Conservation (phyloP, 2,888 invertebrate species). For the Eristalinus sepulchralis region DNA sequence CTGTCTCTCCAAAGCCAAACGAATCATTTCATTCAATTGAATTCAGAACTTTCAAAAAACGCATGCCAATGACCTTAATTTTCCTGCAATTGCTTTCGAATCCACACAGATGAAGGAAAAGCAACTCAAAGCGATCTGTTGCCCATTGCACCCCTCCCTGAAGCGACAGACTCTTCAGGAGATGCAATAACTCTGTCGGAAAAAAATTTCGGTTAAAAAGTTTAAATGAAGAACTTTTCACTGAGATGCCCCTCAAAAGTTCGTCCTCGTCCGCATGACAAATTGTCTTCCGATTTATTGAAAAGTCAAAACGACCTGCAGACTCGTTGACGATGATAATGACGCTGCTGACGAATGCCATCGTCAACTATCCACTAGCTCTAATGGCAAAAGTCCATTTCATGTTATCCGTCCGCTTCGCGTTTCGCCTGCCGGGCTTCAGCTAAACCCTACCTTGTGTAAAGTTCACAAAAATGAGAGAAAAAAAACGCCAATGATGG, state of each 20-base stretch:
- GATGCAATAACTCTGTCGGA: neutral
- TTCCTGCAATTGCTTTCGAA: neutral
- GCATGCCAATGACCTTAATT: neutral
- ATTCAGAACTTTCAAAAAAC: neutral
- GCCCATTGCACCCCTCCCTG: neutral
- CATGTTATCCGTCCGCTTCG: constrained; percentile 49
- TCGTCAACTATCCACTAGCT: constrained; percentile 52
- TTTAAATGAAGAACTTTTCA: constrained; percentile 22
- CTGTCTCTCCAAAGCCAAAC: neutral
- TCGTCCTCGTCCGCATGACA: constrained; percentile 35
- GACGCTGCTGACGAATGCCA: constrained; percentile 53
- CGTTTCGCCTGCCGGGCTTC: neutral
- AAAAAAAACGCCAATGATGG: neutral
- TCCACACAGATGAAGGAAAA: neutral
- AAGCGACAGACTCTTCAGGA: neutral
- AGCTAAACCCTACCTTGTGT: neutral
- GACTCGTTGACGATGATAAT: constrained; percentile 44
- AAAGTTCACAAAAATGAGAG: neutral
- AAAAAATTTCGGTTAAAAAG: constrained; percentile 5
- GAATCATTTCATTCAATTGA: neutral
- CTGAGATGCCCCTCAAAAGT: neutral
- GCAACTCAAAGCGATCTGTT: neutral
- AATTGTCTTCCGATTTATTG: constrained; percentile 55
- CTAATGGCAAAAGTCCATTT: constrained; percentile 67
- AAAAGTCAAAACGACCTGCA: constrained; percentile 15